These are phyloP conservation scores for Equus quagga DNA, from an alignment of 2,113 vertebrate genomes.

Conservation along the genomic window DNA sequence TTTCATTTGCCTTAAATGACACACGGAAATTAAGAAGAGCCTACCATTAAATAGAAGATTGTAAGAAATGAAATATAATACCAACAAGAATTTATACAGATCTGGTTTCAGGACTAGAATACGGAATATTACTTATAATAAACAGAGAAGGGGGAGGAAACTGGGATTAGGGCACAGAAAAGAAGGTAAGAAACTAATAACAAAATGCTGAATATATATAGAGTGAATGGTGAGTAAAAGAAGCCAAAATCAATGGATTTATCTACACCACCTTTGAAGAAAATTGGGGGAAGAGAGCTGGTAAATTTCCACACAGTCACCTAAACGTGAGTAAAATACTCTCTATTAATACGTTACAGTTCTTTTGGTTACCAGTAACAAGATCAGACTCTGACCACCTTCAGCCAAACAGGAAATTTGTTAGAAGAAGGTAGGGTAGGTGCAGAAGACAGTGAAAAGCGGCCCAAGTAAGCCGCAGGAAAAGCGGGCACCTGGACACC, in stretches of 20 bases:
- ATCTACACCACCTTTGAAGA: not conserved
- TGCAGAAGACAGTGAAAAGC: not conserved
- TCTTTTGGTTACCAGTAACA: not conserved
- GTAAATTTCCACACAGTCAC: not conserved
- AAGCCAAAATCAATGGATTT: not conserved
- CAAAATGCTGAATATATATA: not conserved
- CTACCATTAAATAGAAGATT: constrained; percentile 32
- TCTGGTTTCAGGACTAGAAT: not conserved
- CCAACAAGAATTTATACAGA: not conserved
- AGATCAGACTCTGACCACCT: not conserved
- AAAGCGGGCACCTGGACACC: not conserved
- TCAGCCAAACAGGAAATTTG: not conserved
- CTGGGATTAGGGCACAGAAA: not conserved
- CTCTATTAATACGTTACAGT: not conserved
- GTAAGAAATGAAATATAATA: constrained; percentile 44
- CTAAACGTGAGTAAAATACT: not conserved
- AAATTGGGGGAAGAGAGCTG: not conserved
- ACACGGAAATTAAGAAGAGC: constrained; percentile 47
- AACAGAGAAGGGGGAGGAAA: not conserved
- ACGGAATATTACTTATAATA: constrained; percentile 7
- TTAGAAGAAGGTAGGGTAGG: not conserved
- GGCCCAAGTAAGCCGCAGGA: not conserved
- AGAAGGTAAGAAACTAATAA: not conserved
- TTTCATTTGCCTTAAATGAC: constrained; percentile 39
- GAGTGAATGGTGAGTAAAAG: not conserved